phyloP scores from a whole-genome alignment of 2,888 invertebrate species.

The Onchidella celtica region DNA sequence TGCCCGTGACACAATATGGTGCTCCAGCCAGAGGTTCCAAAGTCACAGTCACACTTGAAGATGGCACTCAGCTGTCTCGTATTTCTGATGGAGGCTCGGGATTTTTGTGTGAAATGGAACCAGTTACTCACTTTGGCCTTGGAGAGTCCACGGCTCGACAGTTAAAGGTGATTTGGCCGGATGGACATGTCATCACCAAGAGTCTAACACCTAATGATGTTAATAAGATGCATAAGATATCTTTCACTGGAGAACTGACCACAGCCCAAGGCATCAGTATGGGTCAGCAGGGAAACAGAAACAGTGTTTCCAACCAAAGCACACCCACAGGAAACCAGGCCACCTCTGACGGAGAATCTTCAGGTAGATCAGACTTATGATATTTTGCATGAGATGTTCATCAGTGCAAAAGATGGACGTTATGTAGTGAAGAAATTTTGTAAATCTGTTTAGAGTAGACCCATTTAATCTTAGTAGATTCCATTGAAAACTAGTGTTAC shows the following conservation, averaged over 20 bases:
- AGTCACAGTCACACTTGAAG: slow-evolving; percentile 62
- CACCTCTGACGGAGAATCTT: not conserved
- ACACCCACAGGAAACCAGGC: not conserved
- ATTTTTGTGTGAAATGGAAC: slow-evolving; percentile 75
- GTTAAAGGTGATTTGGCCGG: slow-evolving; percentile 62
- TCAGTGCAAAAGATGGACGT: too few species aligned
- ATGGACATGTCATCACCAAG: slow-evolving; percentile 48
- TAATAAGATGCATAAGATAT: not conserved
- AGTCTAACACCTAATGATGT: not conserved
- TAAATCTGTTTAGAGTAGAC: too few species aligned
- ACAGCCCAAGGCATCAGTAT: not conserved
- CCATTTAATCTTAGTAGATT: too few species aligned
- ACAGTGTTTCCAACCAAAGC: not conserved
- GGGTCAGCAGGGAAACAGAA: not conserved
- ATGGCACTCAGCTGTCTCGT: slow-evolving; percentile 55
- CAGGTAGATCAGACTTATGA: slow-evolving; percentile 34
- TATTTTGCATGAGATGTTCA: not conserved
- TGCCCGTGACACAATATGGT: slow-evolving; percentile 66
- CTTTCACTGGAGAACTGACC: not conserved
- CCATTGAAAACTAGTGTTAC: too few species aligned
- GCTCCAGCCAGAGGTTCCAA: slow-evolving; percentile 73
- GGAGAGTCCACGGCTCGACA: slow-evolving; percentile 49
- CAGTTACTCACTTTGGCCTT: slow-evolving; percentile 73
- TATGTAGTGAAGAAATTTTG: too few species aligned
- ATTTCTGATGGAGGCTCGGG: slow-evolving; percentile 73